Base-by-base conservation (phyloP, 1,140 invertebrate species). In the Tetranychus cinnabarinus region DNA sequence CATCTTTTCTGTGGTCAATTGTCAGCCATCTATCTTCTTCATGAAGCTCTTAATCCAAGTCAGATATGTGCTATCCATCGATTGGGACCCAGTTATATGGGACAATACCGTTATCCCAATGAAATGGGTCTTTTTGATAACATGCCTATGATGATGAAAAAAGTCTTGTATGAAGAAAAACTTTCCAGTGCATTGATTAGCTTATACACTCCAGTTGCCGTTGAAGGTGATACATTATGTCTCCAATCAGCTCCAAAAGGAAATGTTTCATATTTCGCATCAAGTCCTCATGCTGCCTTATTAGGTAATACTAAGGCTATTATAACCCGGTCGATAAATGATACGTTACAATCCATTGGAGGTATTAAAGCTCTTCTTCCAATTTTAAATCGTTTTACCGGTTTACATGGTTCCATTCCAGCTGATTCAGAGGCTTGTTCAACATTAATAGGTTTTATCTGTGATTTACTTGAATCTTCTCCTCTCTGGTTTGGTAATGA, bases 1-100 rank as follows among this genome's bases (percentile, higher is more conserved):
- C 80, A 91, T 62, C 88, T 97, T 65, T 98, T 99, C 76, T 97
- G 92, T 76, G 95, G 95, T 47, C 95, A 98, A 79, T 95, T 99
- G 88, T 92, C 92, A 33, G 91, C 93, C 12, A 87, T 98, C 66
- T 98, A 98, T 76, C 75, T 97, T 60, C 98, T 98, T 74, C 89
- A 88, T 67, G 91, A 98, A 76, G 87, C 93, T 4, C 78, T 99
- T 60, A 88, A 85, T 56, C 89, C 92, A 39, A 88, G 95, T 76
- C 91, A 95, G 74, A 89, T 95, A 69, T 93, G 89, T 76, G 88
- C 88, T 64, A 91, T 93, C 85, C 88, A 93, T 72, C 79, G 88
- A 66, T 77, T 95, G 66, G 92, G 92, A 60, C 89, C 92, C 63
- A 88, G 88, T 69, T 97, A 97, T 75, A 95, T 96, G 83, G 91